Conservation (phyloP, 2,113 vertebrate genomes). For the Lagopus leucura region DNA sequence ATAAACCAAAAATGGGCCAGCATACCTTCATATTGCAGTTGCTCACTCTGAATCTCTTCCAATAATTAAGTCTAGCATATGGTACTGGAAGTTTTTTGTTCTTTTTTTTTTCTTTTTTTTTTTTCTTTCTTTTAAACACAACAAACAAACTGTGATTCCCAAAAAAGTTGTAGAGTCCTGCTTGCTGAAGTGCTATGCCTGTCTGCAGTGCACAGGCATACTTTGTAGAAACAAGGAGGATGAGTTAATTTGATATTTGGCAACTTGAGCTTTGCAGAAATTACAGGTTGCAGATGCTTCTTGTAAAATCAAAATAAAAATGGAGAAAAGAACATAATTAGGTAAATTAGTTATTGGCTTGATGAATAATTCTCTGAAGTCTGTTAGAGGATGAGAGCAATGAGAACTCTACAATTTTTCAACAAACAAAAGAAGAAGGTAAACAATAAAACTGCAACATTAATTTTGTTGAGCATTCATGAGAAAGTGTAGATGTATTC, state of each 20-base stretch:
- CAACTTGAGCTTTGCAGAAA: slow-evolving; percentile 35
- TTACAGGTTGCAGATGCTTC: slow-evolving; percentile 40
- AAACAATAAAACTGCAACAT: slow-evolving; percentile 47
- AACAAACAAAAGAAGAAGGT: background rate
- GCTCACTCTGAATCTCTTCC: slow-evolving; percentile 67
- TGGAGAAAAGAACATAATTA: slow-evolving; percentile 35
- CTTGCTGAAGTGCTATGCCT: background rate
- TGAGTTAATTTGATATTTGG: background rate
- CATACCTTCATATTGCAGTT: slow-evolving; percentile 61
- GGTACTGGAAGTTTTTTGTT: background rate
- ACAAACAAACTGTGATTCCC: slow-evolving; percentile 18
- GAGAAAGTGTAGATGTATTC: slow-evolving; percentile 37
- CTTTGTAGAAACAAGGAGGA: background rate
- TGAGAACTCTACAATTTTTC: background rate
- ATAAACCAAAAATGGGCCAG: slow-evolving; percentile 60
- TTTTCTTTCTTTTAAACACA: background rate
- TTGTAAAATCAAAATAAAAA: slow-evolving; percentile 44
- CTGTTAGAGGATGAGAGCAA: slow-evolving; percentile 8
- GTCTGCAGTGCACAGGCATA: background rate
- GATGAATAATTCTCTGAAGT: slow-evolving; percentile 51
- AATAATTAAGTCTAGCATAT: slow-evolving; percentile 70
- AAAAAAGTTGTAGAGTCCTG: slow-evolving; percentile 19
- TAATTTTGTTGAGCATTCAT: slow-evolving; percentile 5
- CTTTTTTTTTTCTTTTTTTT: background rate
- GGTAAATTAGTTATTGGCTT: slow-evolving; percentile 59